A percentile compares a stretch with the other conserved stretches of the same genome.
These are phyloP conservation scores for Pseudomyrmex pallidus DNA, from an alignment of 1,140 invertebrate genomes.

Conservation along the genomic window DNA sequence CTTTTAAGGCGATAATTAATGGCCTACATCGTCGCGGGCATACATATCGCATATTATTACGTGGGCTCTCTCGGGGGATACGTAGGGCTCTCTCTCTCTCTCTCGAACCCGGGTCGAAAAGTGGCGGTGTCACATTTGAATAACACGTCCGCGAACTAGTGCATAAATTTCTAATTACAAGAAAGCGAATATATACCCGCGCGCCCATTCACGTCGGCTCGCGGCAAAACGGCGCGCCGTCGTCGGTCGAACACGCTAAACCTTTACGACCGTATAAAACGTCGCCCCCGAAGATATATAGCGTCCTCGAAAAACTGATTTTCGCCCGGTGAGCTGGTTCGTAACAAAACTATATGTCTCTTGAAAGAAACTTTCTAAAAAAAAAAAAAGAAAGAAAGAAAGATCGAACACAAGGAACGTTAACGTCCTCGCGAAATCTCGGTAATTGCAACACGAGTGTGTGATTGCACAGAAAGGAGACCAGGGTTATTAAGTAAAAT, in stretches of 20 bases:
- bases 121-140: conserved; percentile 83
- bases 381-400: background rate
- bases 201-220: conserved; percentile 29
- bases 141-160: conserved; percentile 82
- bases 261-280: conserved; percentile 58
- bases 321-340: conserved; percentile 7
- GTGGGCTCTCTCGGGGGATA: conserved; percentile 45
- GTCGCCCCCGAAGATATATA: conserved; percentile 34
- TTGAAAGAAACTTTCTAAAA: conserved; percentile 29
- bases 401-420: background rate
- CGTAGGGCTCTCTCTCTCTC: conserved; percentile 60
- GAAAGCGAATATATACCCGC: conserved; percentile 69
- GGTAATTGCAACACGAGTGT: too few relatives aligned
- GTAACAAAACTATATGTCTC: conserved; percentile 20
- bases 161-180: conserved; percentile 85
- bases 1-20: conserved; percentile 82
- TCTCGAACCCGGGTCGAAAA: conserved; percentile 61
- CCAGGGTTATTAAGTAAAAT: too few relatives aligned
- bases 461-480: too few relatives aligned
- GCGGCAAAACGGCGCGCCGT: conserved; percentile 13
- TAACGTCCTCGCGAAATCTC: background rate
- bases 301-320: conserved; percentile 31
- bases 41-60: conserved; percentile 78
- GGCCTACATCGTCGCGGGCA: conserved; percentile 68
- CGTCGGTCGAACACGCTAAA: conserved; percentile 3